Base-by-base conservation (phyloP, 2,113 vertebrate genomes). In the Zeus faber region DNA sequence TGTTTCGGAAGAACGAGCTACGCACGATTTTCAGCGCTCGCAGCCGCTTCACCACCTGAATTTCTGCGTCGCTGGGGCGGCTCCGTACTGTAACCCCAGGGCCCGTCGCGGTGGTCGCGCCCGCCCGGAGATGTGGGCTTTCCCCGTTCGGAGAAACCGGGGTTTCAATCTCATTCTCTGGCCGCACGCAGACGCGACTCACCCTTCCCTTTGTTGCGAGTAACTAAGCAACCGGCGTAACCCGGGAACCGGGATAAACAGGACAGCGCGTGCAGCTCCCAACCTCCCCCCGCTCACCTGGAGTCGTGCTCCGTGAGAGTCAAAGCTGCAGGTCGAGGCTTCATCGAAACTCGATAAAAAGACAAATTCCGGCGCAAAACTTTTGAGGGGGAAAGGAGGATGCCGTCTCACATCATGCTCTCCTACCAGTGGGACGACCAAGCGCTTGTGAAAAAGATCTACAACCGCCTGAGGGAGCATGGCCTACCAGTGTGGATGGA, bases 401-500 rank as follows among this genome's bases (percentile, higher is more conserved):
- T 46, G 81, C 54, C 74, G 0, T 35, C 60, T 54, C 79, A 83
- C 20, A 51, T 85, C 2, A 78, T 81, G 79, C 70, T 81, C 16
- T 82, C 81, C 4, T 85, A 80, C 65, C 76, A 80, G 65, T 76
- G 72, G 80, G 67, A 83, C 1, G 49, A 75, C 35, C 79, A 81
- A 47, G 47, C 58, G 45, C 71, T 85, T 2, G 83, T 83, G 5
- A 72, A 58, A 6, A 78, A 46, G 58, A 50, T 81, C 2, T 67
- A 66, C 18, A 1, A 66, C 27, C 61, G 74, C 3, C 74, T 81
- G 8, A 70, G 10, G 52, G 71, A 74, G 0, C 59, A 70, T 0
- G 74, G 76, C 2, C 67, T 85, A 37, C 65, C 72, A 0, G 78
- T 81, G 44, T 85, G 83, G 80, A 80, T 83, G 78, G 83, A 83